A percentile compares a stretch with the other conserved stretches of the same genome.
Conservation (phyloP, 1,140 invertebrate genomes). For the Choristoneura fumiferana region DNA sequence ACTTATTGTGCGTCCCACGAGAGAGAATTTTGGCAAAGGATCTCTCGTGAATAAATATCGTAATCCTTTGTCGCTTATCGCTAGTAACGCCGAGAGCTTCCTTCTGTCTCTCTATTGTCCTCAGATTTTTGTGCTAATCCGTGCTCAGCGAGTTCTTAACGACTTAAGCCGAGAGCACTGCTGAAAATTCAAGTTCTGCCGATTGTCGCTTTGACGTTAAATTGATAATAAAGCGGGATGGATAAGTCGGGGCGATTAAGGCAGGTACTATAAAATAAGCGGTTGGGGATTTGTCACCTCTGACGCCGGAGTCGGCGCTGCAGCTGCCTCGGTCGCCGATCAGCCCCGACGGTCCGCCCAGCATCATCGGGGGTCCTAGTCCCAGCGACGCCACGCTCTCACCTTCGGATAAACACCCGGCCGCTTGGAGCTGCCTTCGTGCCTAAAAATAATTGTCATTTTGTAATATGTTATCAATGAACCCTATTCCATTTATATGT, state of each 20-base stretch:
- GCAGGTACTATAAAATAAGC: too few species aligned
- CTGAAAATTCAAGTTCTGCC: conserved; percentile 5
- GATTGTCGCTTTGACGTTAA: conserved; percentile 13
- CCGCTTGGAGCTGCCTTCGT: conserved; percentile 83
- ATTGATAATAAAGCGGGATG: conserved; percentile 11
- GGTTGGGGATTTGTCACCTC: conserved; percentile 52
- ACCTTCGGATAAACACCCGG: conserved; percentile 87
- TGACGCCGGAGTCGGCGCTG: conserved; percentile 91
- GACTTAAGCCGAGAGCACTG: conserved; percentile 7
- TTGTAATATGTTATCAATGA: background rate
- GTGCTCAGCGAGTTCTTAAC: conserved; percentile 16
- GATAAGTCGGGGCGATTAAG: background rate
- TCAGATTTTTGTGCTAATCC: conserved; percentile 17
- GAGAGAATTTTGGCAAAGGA: conserved; percentile 7
- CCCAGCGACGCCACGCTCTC: conserved; percentile 83
- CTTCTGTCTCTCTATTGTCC: conserved; percentile 13
- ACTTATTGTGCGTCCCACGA: background rate
- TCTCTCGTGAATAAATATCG: conserved; percentile 13
- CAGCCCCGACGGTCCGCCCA: conserved; percentile 79
- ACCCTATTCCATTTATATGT: background rate
- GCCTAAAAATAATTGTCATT: conserved; percentile 70
- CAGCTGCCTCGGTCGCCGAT: conserved; percentile 90
- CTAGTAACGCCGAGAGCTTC: background rate
- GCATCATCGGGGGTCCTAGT: conserved; percentile 82
- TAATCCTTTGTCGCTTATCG: conserved; percentile 17